Base-by-base conservation (phyloP, 2,113 vertebrate genomes). In the Perccottus glenii region DNA sequence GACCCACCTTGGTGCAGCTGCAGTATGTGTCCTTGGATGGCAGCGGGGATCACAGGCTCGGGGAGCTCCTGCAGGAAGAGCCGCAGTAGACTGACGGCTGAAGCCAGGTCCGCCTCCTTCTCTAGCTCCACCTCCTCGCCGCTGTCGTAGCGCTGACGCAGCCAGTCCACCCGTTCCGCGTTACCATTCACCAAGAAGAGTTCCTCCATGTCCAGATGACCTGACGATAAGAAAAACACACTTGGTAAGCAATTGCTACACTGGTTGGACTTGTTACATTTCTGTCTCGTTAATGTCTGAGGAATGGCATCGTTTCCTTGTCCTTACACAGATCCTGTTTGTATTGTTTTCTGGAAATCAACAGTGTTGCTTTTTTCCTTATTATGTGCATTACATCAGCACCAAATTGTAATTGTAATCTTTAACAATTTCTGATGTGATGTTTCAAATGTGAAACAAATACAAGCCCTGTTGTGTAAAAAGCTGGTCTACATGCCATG, bases 41-140 rank as follows among this genome's bases (percentile, higher is more conserved):
- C 94, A 60, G 91, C 92, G 70, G 96, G 96, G 68, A 99, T 96
- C 83, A 99, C 92, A 5, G 96, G 96, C 87, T 99, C 96, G 64
- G 97, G 97, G 91, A 99, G 96, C 92, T 97, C 95, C 86, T 98
- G 96, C 92, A 99, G 94, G 91, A 99, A 98, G 90, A 97, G 96
- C 78, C 96, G 94, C 85, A 99, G 95, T 88, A 99, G 91, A 89
- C 96, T 98, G 87, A 98, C 96, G 60, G 96, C 97, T 62, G 97
- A 97, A 58, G 97, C 95, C 92, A 99, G 92, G 89, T 98, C 96
- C 53, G 95, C 97, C 88, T 97, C 96, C 88, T 96, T 97, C 91
- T 96, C 95, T 87, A 98, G 93, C 91, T 96, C 94, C 92, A 99
- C 97, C 87, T 96, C 95, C 87, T 97, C 96, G 44, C 97, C 96